These are phyloP conservation scores for Tilapia sparmanii DNA, from an alignment of 2,113 vertebrate genomes.

Conservation along the genomic window DNA sequence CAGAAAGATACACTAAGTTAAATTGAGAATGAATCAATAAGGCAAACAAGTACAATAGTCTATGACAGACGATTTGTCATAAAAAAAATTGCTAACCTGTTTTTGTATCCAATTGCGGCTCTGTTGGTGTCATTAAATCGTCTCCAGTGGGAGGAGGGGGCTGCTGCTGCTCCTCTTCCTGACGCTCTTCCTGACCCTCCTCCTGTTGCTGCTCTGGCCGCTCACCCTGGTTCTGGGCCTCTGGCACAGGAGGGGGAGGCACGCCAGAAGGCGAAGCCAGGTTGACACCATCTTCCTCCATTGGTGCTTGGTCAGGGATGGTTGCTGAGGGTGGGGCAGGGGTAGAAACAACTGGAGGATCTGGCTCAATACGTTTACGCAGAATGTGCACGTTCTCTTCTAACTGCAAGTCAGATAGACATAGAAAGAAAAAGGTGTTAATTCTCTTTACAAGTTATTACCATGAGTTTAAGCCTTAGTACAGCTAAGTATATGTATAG, in stretches of 20 bases:
- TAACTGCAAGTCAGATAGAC: conserved; percentile 65
- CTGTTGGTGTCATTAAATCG: conserved; percentile 43
- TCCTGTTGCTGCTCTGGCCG: conserved; percentile 38
- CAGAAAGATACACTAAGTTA: background rate
- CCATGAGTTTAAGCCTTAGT: background rate
- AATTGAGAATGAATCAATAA: background rate
- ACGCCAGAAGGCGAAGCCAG: conserved; percentile 30
- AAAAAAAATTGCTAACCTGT: conserved; percentile 32
- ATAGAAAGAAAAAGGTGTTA: background rate
- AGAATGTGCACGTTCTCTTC: conserved; percentile 80
- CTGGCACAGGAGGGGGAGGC: conserved; percentile 58
- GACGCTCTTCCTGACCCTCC: conserved; percentile 8
- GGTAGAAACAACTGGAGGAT: background rate
- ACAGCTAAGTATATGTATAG: background rate
- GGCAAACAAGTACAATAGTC: background rate
- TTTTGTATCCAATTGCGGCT: conserved; percentile 24
- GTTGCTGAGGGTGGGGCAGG: conserved; percentile 5
- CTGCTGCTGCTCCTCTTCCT: conserved; percentile 15
- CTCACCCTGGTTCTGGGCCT: conserved; percentile 47
- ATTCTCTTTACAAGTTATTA: background rate
- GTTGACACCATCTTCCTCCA: conserved; percentile 41
- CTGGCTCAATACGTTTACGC: conserved; percentile 74
- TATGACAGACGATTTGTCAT: background rate
- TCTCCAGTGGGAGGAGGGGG: conserved; percentile 54
- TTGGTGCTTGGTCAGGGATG: conserved; percentile 36